Evolutionary conservation across 2,888 invertebrate genomes (phyloP).

Genomic region (Xylota sylvarum): DNA sequence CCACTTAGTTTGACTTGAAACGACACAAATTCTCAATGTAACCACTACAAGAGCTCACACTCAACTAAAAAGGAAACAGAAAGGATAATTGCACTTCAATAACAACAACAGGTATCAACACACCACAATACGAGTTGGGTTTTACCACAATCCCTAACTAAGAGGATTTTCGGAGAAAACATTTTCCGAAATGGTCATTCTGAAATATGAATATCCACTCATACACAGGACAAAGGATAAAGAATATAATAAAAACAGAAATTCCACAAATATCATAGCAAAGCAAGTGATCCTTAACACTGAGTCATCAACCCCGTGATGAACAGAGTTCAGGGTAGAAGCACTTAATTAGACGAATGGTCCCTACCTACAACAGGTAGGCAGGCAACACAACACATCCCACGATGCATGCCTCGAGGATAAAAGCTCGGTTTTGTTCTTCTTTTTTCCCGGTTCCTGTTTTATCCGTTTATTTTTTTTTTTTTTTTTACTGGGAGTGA

Average conservation of each 20-base stretch:
- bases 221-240: conserved; percentile 1
- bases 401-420: conserved; percentile 24
- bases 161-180: conserved; percentile 17
- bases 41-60: conserved; percentile 1
- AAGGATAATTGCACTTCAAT: not conserved
- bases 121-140: conserved; percentile 1
- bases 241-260: conserved; percentile 1
- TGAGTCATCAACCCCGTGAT: not conserved
- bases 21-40: not conserved
- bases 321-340: conserved; percentile 12
- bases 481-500: conserved; percentile 17
- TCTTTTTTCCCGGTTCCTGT: conserved; percentile 12
- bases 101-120: conserved; percentile 19
- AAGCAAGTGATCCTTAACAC: not conserved
- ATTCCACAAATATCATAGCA: not conserved
- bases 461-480: not conserved
- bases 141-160: conserved; percentile 22
- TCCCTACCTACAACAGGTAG: conserved; percentile 51
- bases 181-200: conserved; percentile 2
- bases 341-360: conserved; percentile 46
- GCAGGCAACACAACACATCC: not conserved
- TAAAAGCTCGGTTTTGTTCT: conserved; percentile 2
- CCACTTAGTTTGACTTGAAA: not conserved
- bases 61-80: not conserved
- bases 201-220: not conserved